These are phyloP conservation scores for Phalacrocorax pelagicus DNA, from an alignment of 2,113 vertebrate species.

Conservation along the genomic window DNA sequence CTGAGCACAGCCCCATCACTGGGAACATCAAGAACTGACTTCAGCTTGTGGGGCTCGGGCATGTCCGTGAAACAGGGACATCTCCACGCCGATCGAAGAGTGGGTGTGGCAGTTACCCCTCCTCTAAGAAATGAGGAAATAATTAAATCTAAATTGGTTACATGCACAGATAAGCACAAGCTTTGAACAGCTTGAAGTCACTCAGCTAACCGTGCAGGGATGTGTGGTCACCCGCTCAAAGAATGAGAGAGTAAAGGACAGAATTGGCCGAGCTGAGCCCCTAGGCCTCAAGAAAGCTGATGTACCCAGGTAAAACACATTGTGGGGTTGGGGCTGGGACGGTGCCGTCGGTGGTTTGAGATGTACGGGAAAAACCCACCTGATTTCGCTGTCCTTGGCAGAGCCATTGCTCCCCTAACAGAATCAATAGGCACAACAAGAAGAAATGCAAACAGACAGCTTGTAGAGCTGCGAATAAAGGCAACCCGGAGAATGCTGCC, in stretches of 20 bases:
- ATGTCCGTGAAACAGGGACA: fast-evolving
- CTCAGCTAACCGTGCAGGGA: neutral
- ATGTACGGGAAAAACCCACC: fast-evolving
- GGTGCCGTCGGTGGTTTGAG: neutral
- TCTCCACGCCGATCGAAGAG: fast-evolving
- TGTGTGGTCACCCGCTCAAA: fast-evolving
- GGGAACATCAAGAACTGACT: neutral
- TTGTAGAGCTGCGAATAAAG: neutral
- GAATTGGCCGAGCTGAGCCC: neutral
- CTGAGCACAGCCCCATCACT: fast-evolving
- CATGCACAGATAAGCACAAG: neutral
- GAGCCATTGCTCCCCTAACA: neutral
- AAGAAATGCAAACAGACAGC: neutral
- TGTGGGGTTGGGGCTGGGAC: no score
- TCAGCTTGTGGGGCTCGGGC: neutral
- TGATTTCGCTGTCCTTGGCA: fast-evolving
- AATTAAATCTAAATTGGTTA: neutral
- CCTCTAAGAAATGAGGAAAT: neutral
- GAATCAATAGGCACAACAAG: fast-evolving
- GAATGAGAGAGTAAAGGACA: neutral
- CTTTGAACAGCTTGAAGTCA: neutral
- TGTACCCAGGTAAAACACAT: fast-evolving
- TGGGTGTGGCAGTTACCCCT: neutral
- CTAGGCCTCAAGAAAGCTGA: neutral
- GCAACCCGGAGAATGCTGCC: no score